These are phyloP conservation scores for Erinaceus europaeus DNA, from an alignment of 2,113 vertebrate species.

Conservation along the genomic window DNA sequence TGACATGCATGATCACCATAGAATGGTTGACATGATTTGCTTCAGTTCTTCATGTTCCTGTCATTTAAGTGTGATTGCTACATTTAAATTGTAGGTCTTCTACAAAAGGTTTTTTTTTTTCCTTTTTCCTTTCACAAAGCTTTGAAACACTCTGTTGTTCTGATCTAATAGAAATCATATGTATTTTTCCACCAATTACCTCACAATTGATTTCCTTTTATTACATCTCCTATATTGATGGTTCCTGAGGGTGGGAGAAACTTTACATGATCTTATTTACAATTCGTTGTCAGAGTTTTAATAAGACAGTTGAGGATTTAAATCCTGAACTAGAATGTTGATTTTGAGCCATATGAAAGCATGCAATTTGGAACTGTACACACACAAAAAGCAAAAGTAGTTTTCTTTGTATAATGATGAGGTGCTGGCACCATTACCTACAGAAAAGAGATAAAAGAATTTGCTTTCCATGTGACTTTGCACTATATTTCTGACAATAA, in stretches of 20 bases:
- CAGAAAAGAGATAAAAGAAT: not conserved
- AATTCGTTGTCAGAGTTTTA: conserved; percentile 9
- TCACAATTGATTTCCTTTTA: conserved; percentile 31
- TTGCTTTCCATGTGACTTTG: not conserved
- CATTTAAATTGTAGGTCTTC: not conserved
- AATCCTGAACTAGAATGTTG: not conserved
- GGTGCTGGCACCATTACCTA: not conserved
- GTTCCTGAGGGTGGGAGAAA: not conserved
- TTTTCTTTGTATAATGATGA: not conserved
- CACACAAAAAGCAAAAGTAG: too few species aligned
- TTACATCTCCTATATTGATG: not conserved
- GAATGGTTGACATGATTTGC: too few species aligned
- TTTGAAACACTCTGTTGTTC: not conserved
- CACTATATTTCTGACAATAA: not conserved
- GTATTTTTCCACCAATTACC: conserved; percentile 19
- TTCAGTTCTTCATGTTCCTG: too few species aligned
- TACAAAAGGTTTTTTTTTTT: not conserved
- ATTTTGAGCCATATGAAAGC: not conserved
- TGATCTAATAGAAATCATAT: not conserved
- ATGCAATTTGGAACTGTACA: not conserved
- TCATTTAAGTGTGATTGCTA: not conserved
- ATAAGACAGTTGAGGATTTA: not conserved
- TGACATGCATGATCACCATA: too few species aligned
- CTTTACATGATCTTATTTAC: not conserved
- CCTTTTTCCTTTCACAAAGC: not conserved